Conservation (phyloP, 2,113 vertebrate genomes). For the Pluvianellus socialis region DNA sequence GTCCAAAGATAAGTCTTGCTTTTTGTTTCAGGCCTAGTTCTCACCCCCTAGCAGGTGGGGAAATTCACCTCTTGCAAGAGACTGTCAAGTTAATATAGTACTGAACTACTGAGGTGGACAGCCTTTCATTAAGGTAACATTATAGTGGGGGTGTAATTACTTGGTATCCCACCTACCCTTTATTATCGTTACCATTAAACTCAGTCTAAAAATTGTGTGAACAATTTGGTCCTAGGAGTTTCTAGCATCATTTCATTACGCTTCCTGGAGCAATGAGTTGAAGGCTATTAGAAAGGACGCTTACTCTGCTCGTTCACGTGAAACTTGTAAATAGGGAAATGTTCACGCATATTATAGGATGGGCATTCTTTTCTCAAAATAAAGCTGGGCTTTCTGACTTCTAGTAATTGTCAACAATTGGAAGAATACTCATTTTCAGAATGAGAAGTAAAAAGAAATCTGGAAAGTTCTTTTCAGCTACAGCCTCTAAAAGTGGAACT, state of each 20-base stretch:
- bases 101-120: neutral
- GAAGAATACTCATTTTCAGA: neutral
- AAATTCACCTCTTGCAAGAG: slow-evolving; percentile 1
- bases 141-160: neutral
- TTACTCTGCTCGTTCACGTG: neutral
- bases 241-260: neutral
- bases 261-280: neutral
- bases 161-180: neutral
- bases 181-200: neutral
- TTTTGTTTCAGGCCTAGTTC: slow-evolving; percentile 35
- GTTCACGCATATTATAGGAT: neutral
- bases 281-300: neutral
- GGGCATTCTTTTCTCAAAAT: neutral
- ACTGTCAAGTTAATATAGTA: slow-evolving; percentile 10
- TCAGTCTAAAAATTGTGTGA: neutral
- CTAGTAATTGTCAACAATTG: neutral
- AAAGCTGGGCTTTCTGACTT: neutral
- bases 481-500: neutral
- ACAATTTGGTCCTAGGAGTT: neutral
- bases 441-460: neutral
- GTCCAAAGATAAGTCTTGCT: neutral
- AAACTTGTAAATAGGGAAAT: neutral
- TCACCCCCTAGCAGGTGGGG: neutral
- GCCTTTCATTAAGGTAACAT: slow-evolving; percentile 20
- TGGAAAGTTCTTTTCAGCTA: neutral